A percentile compares a stretch with the other conserved stretches of the same genome.
Conservation (phyloP, 30 jellyfish, hydroid and myxozoan species). For the Hydractinia symbiolongicarpus region DNA sequence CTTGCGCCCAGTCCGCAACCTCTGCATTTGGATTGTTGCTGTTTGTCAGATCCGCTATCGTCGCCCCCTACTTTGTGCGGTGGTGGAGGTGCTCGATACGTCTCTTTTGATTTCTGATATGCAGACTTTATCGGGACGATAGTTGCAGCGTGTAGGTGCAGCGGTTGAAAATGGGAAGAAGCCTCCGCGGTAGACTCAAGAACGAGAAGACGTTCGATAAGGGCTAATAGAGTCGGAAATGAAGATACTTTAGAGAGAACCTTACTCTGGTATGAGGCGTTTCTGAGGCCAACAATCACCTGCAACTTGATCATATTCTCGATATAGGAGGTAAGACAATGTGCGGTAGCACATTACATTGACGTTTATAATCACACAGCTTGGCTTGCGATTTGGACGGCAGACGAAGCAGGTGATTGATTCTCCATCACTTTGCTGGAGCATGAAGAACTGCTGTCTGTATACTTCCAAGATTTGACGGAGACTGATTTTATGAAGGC, state of each 20-base stretch:
- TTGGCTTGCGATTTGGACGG: background rate
- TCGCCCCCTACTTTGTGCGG: background rate
- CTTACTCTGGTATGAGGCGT: background rate
- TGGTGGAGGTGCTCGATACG: too few species aligned
- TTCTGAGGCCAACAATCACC: background rate
- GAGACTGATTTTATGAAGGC: background rate
- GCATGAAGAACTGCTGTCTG: background rate
- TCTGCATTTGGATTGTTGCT: too few species aligned
- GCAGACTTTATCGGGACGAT: background rate
- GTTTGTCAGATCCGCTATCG: background rate
- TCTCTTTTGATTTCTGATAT: too few species aligned
- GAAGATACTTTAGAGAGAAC: background rate
- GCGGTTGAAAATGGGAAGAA: background rate
- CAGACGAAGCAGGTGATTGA: background rate
- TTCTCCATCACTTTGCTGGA: background rate
- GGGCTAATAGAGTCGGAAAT: too few species aligned
- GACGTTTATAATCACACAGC: background rate
- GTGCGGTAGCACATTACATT: background rate
- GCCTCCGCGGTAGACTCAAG: background rate
- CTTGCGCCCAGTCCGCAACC: conserved; percentile 5
- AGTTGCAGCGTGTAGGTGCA: background rate
- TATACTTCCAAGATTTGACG: background rate
- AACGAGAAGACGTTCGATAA: background rate
- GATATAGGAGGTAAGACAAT: background rate
- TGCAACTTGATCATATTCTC: background rate